Evolutionary conservation across 2,797 vertebrate species (phyloP).

Genomic region (Hybognathus amarus): DNA sequence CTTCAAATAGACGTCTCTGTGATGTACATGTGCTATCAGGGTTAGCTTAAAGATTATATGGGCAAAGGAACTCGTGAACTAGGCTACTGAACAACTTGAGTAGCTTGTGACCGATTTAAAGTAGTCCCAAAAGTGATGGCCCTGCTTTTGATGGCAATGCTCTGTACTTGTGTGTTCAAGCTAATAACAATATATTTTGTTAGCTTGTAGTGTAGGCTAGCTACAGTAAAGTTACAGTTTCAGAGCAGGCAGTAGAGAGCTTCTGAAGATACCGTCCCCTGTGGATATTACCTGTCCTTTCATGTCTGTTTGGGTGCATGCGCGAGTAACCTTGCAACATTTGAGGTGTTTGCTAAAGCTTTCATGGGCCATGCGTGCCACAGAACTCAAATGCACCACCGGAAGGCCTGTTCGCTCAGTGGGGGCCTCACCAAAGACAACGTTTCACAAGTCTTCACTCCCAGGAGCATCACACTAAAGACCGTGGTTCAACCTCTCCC

Average conservation of each 20-base stretch:
- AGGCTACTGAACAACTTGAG: background rate
- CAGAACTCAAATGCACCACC: background rate
- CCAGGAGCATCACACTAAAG: constrained; percentile 30
- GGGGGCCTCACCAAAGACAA: background rate
- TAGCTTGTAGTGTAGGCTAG: background rate
- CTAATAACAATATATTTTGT: background rate
- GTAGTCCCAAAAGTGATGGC: background rate
- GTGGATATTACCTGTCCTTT: background rate
- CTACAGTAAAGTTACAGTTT: background rate
- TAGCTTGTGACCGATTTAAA: background rate
- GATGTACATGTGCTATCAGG: too few relatives aligned
- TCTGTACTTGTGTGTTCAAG: background rate
- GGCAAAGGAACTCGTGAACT: too few relatives aligned
- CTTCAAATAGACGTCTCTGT: too few relatives aligned
- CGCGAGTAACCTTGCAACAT: background rate
- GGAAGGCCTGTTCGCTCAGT: background rate
- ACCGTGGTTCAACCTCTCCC: background rate
- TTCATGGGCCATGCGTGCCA: background rate
- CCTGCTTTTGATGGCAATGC: background rate
- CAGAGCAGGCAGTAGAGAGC: background rate
- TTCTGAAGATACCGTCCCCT: background rate
- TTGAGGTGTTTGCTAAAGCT: background rate
- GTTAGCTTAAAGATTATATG: too few relatives aligned
- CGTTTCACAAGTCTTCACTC: constrained; percentile 44
- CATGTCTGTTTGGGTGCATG: constrained; percentile 1